These are phyloP conservation scores for Pterostichus niger DNA, from an alignment of 2,888 invertebrate genomes.

Conservation along the genomic window DNA sequence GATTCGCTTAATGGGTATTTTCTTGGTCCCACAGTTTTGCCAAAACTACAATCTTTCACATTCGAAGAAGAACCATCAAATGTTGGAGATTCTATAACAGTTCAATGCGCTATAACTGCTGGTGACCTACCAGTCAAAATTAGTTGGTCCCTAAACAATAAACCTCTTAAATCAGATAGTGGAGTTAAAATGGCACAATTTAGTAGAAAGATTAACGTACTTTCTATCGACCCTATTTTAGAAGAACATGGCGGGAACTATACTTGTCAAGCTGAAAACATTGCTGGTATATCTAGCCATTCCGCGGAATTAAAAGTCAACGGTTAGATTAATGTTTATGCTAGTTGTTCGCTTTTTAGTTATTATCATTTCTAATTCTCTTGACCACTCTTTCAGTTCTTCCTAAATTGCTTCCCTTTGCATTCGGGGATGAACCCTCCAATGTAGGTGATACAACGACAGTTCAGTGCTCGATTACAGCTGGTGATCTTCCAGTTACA, in stretches of 20 bases:
- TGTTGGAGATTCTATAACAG: slow-evolving; percentile 80
- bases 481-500: slow-evolving; percentile 86
- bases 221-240: slow-evolving; percentile 82
- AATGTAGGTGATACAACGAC: slow-evolving; percentile 74
- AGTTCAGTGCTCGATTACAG: slow-evolving; percentile 82
- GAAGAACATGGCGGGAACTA: slow-evolving; percentile 82
- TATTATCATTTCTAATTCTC: slow-evolving; percentile 2
- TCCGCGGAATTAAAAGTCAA: slow-evolving; percentile 81
- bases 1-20: no score
- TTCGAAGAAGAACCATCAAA: slow-evolving; percentile 81
- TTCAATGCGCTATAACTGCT: slow-evolving; percentile 80
- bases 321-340: slow-evolving; percentile 75
- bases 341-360: background rate
- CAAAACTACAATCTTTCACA: slow-evolving; percentile 75
- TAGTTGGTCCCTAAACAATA: slow-evolving; percentile 83
- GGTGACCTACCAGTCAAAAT: slow-evolving; percentile 84
- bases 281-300: slow-evolving; percentile 79
- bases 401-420: slow-evolving; percentile 88
- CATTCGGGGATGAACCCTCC: slow-evolving; percentile 86
- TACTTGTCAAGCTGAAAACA: slow-evolving; percentile 81
- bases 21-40: slow-evolving; percentile 69
- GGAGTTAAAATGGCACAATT: slow-evolving; percentile 79
- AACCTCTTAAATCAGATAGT: slow-evolving; percentile 75
- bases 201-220: slow-evolving; percentile 80
- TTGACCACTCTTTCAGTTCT: slow-evolving; percentile 78